Percentiles rank a stretch among this genome's conserved stretches.
phyloP scores from a whole-genome alignment of 2,113 vertebrate species.

The Prunella fulvescens region DNA sequence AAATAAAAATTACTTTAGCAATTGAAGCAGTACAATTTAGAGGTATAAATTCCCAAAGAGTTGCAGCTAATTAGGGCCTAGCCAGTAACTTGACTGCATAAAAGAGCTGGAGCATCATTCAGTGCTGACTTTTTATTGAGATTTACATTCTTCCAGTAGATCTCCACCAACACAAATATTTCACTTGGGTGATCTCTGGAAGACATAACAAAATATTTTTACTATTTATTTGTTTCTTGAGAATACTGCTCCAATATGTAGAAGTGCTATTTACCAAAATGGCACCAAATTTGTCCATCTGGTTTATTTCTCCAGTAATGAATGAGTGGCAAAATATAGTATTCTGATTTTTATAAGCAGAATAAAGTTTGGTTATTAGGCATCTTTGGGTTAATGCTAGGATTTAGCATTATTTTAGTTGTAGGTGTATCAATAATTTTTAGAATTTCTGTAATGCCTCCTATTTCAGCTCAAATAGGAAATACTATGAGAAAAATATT shows the following conservation, averaged over 20 bases:
- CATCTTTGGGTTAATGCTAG: background rate
- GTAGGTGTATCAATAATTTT: background rate
- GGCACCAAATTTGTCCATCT: background rate
- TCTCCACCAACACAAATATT: background rate
- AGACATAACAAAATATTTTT: background rate
- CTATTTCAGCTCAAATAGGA: background rate
- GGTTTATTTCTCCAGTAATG: background rate
- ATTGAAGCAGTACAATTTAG: background rate
- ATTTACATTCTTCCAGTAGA: background rate
- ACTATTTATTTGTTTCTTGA: background rate
- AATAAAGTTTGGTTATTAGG: background rate
- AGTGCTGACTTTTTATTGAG: background rate
- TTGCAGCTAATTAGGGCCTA: background rate
- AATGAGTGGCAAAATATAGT: background rate
- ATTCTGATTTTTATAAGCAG: background rate
- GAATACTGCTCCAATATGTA: background rate
- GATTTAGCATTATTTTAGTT: background rate
- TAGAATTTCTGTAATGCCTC: background rate
- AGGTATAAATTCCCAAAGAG: background rate
- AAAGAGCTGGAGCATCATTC: background rate
- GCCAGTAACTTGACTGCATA: accelerated
- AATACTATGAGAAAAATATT: background rate
- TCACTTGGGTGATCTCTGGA: background rate
- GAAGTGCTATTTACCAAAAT: background rate
- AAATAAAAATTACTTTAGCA: background rate